Evolutionary conservation across 2,113 vertebrate genomes (phyloP).

Genomic region (Martes martes): DNA sequence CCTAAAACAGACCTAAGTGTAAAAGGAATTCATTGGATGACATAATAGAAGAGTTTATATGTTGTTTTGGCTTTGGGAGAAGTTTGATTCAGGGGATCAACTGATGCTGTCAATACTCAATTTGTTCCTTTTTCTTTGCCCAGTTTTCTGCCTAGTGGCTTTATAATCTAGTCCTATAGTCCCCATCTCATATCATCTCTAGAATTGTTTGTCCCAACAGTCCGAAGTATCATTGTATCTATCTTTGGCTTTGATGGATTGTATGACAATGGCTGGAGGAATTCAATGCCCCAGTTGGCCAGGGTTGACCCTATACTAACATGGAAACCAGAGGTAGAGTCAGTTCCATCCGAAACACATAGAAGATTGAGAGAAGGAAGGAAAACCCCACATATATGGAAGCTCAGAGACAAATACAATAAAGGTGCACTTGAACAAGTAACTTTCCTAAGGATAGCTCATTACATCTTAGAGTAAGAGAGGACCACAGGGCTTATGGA

Average conservation of each 20-base stretch:
- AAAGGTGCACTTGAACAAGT: neutral
- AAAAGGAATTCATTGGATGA: neutral
- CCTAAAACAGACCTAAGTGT: neutral
- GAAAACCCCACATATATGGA: neutral
- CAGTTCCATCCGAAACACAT: neutral
- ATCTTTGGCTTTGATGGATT: neutral
- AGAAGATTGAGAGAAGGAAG: neutral
- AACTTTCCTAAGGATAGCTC: neutral
- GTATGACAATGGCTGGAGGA: neutral
- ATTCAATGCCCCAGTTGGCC: neutral
- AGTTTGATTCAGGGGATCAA: neutral
- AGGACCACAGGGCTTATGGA: neutral
- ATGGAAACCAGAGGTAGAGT: neutral
- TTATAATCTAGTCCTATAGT: neutral
- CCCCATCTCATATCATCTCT: neutral
- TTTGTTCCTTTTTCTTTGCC: neutral
- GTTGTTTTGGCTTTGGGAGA: neutral
- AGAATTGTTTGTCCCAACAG: neutral
- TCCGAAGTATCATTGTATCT: neutral
- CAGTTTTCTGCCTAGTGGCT: neutral
- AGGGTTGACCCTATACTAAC: neutral
- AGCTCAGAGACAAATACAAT: neutral
- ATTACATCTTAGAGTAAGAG: neutral
- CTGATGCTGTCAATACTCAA: neutral
- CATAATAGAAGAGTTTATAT: neutral